These are phyloP conservation scores for Micrasema minimum DNA, from an alignment of 1,140 invertebrate species.

Conservation along the genomic window DNA sequence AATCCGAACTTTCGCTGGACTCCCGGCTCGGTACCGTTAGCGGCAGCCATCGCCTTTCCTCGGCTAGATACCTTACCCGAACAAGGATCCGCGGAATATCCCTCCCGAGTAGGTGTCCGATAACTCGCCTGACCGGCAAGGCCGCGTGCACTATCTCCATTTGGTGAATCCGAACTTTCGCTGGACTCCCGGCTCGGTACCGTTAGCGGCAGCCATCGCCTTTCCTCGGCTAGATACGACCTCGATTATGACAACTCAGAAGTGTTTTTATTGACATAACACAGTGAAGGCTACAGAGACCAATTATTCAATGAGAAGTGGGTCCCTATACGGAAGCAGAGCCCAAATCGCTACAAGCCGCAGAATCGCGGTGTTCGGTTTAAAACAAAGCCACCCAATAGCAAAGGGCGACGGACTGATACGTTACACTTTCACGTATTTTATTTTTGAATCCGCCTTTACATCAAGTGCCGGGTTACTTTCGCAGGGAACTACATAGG, in stretches of 20 bases:
- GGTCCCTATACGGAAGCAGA: constrained; percentile 16
- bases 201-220: neutral
- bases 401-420: neutral
- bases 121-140: constrained; percentile 8
- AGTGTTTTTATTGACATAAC: constrained; percentile 49
- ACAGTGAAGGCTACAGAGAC: constrained; percentile 17
- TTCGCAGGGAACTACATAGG: constrained; percentile 3
- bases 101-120: neutral
- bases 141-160: neutral
- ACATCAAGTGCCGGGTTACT: constrained; percentile 6
- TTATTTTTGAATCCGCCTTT: neutral
- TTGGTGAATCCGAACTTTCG: constrained; percentile 13
- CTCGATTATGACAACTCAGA: constrained; percentile 45
- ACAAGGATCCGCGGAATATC: neutral
- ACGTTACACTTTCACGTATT: neutral
- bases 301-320: constrained; percentile 29
- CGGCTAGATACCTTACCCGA: neutral
- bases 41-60: neutral
- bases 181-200: constrained; percentile 1
- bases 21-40: neutral
- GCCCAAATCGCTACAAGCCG: constrained; percentile 10
- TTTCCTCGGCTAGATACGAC: constrained; percentile 27
- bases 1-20: constrained; percentile 14
- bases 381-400: constrained; percentile 5
- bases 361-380: neutral